A percentile compares a stretch with the other conserved stretches of the same genome.
Conservation (phyloP, 2,113 vertebrate species). For the Laticauda laticaudata region DNA sequence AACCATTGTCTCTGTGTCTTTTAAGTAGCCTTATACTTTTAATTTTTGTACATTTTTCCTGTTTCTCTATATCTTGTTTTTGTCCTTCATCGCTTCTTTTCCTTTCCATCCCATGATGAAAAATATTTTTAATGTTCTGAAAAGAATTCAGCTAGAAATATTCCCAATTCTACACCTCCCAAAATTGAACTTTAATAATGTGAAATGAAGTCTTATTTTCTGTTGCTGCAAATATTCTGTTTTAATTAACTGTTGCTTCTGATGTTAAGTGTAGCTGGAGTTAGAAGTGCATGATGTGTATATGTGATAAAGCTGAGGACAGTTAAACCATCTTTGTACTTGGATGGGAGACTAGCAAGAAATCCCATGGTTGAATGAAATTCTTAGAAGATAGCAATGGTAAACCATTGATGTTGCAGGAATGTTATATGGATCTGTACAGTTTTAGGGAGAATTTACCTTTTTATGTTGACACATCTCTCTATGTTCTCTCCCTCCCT, state of each 20-base stretch:
- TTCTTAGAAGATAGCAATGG: background rate
- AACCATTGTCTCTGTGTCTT: no score
- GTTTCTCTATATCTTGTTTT: no score
- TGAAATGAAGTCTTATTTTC: background rate
- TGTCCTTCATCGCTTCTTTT: no score
- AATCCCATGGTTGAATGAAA: background rate
- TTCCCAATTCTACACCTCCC: background rate
- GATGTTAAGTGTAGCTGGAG: background rate
- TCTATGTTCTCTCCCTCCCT: background rate
- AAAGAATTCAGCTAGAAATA: background rate
- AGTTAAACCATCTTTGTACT: background rate
- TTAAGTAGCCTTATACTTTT: no score
- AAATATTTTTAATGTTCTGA: background rate
- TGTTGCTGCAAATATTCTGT: background rate
- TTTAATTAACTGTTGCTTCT: background rate
- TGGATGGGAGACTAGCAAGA: background rate
- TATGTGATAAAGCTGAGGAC: background rate
- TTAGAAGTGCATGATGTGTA: background rate
- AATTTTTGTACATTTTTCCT: no score
- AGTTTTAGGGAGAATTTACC: background rate
- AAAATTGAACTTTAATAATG: background rate
- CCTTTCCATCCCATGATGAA: background rate
- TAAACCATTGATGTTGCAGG: background rate
- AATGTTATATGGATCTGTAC: background rate
- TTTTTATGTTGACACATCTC: background rate